Base-by-base conservation (phyloP, 2,888 invertebrate species). In the Melinopterus prodromus region DNA sequence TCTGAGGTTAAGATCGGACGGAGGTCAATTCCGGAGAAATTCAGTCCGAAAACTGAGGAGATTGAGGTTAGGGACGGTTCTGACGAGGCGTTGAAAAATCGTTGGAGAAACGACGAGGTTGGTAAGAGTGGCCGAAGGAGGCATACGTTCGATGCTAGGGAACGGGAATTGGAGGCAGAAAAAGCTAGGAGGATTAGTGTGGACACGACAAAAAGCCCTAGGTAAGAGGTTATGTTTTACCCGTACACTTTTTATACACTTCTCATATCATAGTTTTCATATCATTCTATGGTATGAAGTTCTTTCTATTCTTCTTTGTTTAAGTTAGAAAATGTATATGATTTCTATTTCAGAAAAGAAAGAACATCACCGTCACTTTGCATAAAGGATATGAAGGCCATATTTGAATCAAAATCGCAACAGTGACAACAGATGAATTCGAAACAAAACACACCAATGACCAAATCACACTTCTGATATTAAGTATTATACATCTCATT, bases 321-420 rank as follows among this genome's bases (percentile, higher is more conserved):
- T n/a, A n/a, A n/a, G n/a, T n/a, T n/a, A n/a, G n/a, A n/a, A n/a
- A n/a, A n/a, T n/a, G n/a, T n/a, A n/a, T n/a, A n/a, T n/a, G n/a
- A n/a, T n/a, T n/a, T n/a, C n/a, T 82, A 82, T 90, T 90, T 9
- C 90, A 94, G 94, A 87, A 92, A 93, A 88, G 94, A 94, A 83
- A 93, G 93, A 87, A 90, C 92, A 81, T 94, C 94, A 53, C 94
- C 94, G 9, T 92, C 94, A 71, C 94, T 93, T 89, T 94, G 94
- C 87, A 96, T 96, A 85, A 93, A 94, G 85, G 95, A 96, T 88
- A 95, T 96, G 93, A 93, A 96, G 81, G 95, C 95, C 82, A 92
- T 95, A 88, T 96, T 96, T 87, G 96, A 96, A 89, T 93, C 94
- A 87, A 94, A 94, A 88, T 93, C 93, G 81, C 89, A 89, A 86